phyloP scores from a whole-genome alignment of 92 coral and sea anemone genomes.

The Phymanthus crucifer region DNA sequence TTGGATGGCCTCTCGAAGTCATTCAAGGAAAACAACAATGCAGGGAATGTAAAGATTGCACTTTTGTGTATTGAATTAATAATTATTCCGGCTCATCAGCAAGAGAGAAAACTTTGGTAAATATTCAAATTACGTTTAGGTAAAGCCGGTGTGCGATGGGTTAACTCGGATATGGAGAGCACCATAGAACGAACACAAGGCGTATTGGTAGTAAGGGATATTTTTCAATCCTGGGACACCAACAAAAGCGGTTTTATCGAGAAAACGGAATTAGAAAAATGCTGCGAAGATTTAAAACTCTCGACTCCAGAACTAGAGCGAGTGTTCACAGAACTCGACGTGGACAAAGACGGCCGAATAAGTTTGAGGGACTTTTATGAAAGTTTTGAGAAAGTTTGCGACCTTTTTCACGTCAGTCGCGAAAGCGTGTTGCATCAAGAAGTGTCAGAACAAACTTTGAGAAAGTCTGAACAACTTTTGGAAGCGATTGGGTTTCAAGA shows the following conservation, averaged over 20 bases:
- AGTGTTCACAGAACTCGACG: constrained; percentile 79
- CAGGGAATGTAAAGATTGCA: constrained; percentile 27
- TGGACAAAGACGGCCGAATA: constrained; percentile 82
- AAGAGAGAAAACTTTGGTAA: not conserved
- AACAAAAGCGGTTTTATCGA: constrained; percentile 82
- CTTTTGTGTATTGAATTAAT: not conserved
- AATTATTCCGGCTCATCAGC: not conserved
- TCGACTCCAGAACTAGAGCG: constrained; percentile 56
- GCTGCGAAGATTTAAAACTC: constrained; percentile 78
- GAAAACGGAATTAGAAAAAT: constrained; percentile 62
- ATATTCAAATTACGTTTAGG: not conserved
- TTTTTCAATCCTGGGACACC: constrained; percentile 75
- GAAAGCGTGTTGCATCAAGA: constrained; percentile 46
- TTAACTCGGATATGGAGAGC: not conserved
- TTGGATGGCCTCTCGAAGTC: constrained; percentile 1
- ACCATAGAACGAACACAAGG: constrained; percentile 10
- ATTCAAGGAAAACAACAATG: constrained; percentile 5
- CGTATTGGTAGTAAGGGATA: constrained; percentile 53
- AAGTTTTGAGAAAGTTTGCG: constrained; percentile 76
- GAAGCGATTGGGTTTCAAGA: constrained; percentile 77
- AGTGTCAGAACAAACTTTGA: constrained; percentile 42
- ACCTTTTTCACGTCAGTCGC: constrained; percentile 52
- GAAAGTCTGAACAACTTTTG: constrained; percentile 73
- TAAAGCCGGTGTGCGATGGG: not conserved
- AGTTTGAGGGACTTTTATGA: constrained; percentile 76